Evolutionary conservation across 1,140 invertebrate genomes (phyloP), one percentile per base, ranked within the genome.

Genomic region (Drosophila prosaltans): DNA sequence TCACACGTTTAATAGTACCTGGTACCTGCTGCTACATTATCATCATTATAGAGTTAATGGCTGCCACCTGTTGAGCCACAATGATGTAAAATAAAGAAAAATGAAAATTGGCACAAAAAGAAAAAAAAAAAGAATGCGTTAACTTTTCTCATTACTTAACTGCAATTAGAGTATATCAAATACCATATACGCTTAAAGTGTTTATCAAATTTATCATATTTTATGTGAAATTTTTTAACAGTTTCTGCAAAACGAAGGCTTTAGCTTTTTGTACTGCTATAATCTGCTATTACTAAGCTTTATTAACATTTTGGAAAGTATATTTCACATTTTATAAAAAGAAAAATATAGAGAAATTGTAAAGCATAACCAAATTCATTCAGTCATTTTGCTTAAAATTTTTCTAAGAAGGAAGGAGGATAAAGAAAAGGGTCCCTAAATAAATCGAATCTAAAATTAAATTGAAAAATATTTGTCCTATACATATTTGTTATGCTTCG

Each of bases 1-100:
- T 82, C 76, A 77, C 76, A 86, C 82, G 79, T 74, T 69, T 60
- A 71, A 81, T 73, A 48, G 75, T 69, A 30, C 69, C 70, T 69
- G 71, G 40, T 68, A 81, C 45, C 66, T 61, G 60, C 26, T 54
- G 45, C 26, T 57, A 21, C 21, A 51, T 51, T 51, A 51, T 26
- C 45, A 24, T 61, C 80, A 79, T 64, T 43, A 70, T 65, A 43
- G 10, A 51, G 67, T 66, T 62, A 51, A 43, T 60, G 62, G 48
- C 48, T 21, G 51, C 41, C 61, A 80, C 81, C 70, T 84, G 77
- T 84, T 66, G 81, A 69, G 32, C 8, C 5, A 24, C 11, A 59
- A 2, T 41, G 5, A 41, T 16, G 8, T 39, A 41, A 2, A 62
- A 21, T 5, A 48, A 51, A 48, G 8, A 9, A 40, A 24, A n/a